Base-by-base conservation (phyloP, 2,113 vertebrate genomes). In the Oncorhynchus mykiss region DNA sequence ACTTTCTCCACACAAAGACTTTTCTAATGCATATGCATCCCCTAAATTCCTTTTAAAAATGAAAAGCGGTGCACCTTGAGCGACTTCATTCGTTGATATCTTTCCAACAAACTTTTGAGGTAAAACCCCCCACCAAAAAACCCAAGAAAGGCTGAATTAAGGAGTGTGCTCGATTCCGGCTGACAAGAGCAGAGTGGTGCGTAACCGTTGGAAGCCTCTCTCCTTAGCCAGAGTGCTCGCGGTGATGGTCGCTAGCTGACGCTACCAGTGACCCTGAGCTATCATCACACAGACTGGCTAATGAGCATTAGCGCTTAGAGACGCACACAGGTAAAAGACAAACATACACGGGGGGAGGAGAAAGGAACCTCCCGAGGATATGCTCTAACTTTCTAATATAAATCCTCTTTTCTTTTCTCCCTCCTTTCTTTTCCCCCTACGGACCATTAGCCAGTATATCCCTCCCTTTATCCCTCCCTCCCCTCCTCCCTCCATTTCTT, bases 321-420 rank as follows among this genome's bases (percentile, higher is more conserved):
- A 89, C 73, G 66, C 80, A 62, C 16, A 73, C 91, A 91, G 91
- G 91, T 91, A 85, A 64, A 69, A 77, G 39, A 60, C 68, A 51
- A 71, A 25, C 76, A 84, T 76, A 84, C 77, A 88, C 2, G 9
- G 39, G 51, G 16, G 14, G 13, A 54, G 51, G 80, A 85, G 86
- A 80, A 92, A 92, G 91, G 90, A 92, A 93, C 83, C 90, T 93
- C 91, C 91, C 85, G 88, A 92, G 92, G 91, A 92, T 91, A 92
- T 86, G 81, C 68, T 90, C 87, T 85, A 89, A 88, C 89, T 93
- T 92, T 91, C 85, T 86, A 87, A 89, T 87, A 84, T 80, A 89
- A 88, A 84, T 80, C 82, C 84, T 81, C 79, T 59, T 85, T 87
- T 87, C 72, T 78, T 48, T 49, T 22, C 66, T 80, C 80, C 78